A percentile compares a stretch with the other conserved stretches of the same genome.
Conservation (phyloP, 2,888 invertebrate species). For the Bellardia bayeri region DNA sequence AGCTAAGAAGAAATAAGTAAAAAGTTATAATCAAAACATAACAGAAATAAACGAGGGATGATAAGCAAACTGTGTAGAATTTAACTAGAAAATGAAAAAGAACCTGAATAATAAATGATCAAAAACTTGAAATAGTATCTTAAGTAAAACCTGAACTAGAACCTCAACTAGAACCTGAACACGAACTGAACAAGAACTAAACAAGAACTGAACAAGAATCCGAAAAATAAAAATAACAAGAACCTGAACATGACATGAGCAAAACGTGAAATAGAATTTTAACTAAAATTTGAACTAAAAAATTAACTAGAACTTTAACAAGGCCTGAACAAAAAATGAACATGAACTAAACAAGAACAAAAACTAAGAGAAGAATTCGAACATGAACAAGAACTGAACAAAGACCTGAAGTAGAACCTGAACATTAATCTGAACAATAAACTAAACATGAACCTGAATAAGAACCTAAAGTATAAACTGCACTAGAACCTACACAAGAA, state of each 20-base stretch:
- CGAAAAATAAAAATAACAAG: no score
- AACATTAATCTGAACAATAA: background rate
- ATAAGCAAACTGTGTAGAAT: background rate
- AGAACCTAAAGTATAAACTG: background rate
- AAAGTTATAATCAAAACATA: background rate
- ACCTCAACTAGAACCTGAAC: no score
- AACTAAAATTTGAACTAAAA: background rate
- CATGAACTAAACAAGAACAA: background rate
- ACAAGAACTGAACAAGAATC: background rate
- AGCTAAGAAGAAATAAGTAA: background rate
- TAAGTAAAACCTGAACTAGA: background rate
- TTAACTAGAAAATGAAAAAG: background rate
- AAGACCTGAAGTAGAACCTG: background rate
- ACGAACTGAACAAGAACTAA: background rate
- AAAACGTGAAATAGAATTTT: background rate
- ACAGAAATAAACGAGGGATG: background rate
- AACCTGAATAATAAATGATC: background rate
- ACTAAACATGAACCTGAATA: background rate
- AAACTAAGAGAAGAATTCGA: background rate
- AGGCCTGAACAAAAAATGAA: slow-evolving; percentile 3
- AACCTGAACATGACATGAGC: background rate
- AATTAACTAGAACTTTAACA: background rate
- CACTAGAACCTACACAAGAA: background rate
- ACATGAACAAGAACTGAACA: slow-evolving; percentile 1
- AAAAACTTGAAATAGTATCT: background rate